phyloP scores from a whole-genome alignment of 2,113 vertebrate genomes.

The Chrysochloris asiatica region DNA sequence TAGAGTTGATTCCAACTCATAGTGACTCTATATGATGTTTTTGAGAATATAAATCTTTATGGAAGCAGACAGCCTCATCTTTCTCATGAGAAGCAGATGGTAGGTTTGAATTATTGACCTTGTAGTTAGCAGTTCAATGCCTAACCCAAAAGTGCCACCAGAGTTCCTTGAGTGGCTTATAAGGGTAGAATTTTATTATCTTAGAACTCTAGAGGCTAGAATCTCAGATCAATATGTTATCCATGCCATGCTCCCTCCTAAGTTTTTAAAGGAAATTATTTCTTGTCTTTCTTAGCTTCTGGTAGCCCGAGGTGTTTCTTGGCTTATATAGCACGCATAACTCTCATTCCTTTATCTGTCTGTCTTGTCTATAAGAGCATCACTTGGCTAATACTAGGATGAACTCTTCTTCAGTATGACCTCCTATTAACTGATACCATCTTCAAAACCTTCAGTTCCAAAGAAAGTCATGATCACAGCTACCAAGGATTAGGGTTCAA shows the following conservation, averaged over 20 bases:
- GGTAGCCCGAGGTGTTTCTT: too few species aligned
- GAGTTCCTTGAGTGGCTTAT: not conserved
- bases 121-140: too few species aligned
- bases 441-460: not conserved
- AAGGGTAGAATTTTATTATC: not conserved
- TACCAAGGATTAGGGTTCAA: not conserved
- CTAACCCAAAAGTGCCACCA: too few species aligned
- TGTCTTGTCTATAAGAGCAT: not conserved
- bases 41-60: too few species aligned
- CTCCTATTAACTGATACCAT: not conserved
- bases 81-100: too few species aligned
- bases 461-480: not conserved
- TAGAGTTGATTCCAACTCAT: too few species aligned
- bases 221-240: not conserved
- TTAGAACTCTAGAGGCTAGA: not conserved
- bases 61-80: too few species aligned
- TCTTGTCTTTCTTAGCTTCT: not conserved
- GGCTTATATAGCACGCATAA: too few species aligned
- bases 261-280: not conserved
- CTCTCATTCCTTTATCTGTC: not conserved
- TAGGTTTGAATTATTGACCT: too few species aligned
- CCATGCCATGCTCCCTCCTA: not conserved
- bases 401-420: not conserved
- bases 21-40: too few species aligned
- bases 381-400: not conserved